Base-by-base conservation (phyloP, 2,888 invertebrate genomes). In the Dasypolia templi region DNA sequence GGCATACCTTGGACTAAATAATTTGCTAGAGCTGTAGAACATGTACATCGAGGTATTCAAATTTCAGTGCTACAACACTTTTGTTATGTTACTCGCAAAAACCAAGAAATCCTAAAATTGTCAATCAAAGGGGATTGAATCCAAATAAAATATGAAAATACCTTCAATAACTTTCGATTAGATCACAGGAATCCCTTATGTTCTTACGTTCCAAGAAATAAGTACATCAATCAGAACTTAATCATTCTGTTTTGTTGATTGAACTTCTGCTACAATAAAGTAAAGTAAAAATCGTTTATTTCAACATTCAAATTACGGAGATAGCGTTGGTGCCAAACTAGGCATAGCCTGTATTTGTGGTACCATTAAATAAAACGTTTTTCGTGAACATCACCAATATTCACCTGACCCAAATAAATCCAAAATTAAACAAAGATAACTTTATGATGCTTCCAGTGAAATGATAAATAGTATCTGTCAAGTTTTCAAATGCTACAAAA, bases 1-100 rank as follows among this genome's bases (percentile, higher is more conserved):
- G 39, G 9, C 39, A 39, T 9, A 39, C 39, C 9, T 39, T 32
- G 49, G 19, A 19, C 7, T 79, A 56, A 76, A 79, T 79, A 56
- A 72, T 79, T 79, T 49, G 49, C 11, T 22, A 58, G n/a, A 19
- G 17, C 19, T 58, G 32, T 39, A 9, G 12, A n/a, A 35, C 6
- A 22, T 17, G 19, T 22, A 6, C 7, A 19, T 19, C 0, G 46
- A 19, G 6, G 19, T 46, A 7, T 4, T 5, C 1, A 5, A 29
- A 0, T 44, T 29, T n/a, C 3, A 64, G 12, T 64, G 1, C 17
- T 65, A 19, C 35, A 49, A 19, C n/a, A 11, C 0, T 4, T 53
- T 35, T 19, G 12, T 2, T 19, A 14, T 7, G 0, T 14, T 7
- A 29, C 22, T 59, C 7, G 1, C 17, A 32, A 70, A 6, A 19